Percentiles rank a stretch among this genome's conserved stretches.
Evolutionary conservation across 2,888 invertebrate species (phyloP).

Genomic region (Lobophora halterata): DNA sequence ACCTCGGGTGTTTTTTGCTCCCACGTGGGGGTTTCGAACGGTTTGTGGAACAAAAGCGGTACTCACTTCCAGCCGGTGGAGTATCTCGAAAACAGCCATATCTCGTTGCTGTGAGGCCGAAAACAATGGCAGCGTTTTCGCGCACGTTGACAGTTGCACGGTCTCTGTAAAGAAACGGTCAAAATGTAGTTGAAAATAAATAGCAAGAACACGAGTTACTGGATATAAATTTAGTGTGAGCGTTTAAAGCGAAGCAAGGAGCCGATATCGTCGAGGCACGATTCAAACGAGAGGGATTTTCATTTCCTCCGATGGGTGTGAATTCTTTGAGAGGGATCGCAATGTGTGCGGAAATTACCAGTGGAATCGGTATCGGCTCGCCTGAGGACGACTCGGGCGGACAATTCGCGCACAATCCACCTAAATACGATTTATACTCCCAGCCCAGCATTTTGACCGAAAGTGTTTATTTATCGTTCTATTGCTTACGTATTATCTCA

Average conservation of each 20-base stretch:
- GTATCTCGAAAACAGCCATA: slow-evolving; percentile 98
- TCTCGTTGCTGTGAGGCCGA: slow-evolving; percentile 94
- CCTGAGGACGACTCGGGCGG: slow-evolving; percentile 46
- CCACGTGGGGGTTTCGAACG: slow-evolving; percentile 36
- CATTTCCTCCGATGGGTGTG: slow-evolving; percentile 57
- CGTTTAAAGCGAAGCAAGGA: slow-evolving; percentile 28
- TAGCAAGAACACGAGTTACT: slow-evolving; percentile 21
- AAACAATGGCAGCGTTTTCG: slow-evolving; percentile 95
- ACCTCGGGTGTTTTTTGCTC: slow-evolving; percentile 34
- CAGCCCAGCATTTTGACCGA: slow-evolving; percentile 8
- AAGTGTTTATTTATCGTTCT: slow-evolving; percentile 15
- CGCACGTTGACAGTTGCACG: slow-evolving; percentile 95
- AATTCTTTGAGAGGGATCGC: slow-evolving; percentile 52
- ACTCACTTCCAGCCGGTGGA: slow-evolving; percentile 96
- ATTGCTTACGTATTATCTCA: slow-evolving; percentile 7
- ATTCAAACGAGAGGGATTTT: slow-evolving; percentile 65
- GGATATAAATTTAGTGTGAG: slow-evolving; percentile 29
- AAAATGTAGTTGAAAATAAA: slow-evolving; percentile 34
- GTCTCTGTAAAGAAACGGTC: slow-evolving; percentile 84
- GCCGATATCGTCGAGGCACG: slow-evolving; percentile 49
- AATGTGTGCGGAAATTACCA: slow-evolving; percentile 64
- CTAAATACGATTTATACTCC: slow-evolving; percentile 35
- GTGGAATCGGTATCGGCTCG: slow-evolving; percentile 54
- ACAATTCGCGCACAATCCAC: slow-evolving; percentile 38
- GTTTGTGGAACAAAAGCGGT: slow-evolving; percentile 45